These are phyloP conservation scores for Azemiops feae DNA, from an alignment of 2,113 vertebrate genomes.

Conservation along the genomic window DNA sequence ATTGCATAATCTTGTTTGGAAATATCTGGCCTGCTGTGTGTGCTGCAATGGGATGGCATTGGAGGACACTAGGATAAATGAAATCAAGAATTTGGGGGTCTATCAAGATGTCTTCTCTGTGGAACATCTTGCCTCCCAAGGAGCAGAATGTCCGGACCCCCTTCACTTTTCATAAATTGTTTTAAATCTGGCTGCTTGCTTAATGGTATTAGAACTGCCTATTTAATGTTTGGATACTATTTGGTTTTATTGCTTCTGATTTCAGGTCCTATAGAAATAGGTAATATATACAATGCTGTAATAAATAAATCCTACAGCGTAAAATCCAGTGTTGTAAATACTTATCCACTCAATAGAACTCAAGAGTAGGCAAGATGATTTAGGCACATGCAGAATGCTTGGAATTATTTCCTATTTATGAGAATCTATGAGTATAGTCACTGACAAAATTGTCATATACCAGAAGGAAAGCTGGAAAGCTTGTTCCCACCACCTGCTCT, in stretches of 20 bases:
- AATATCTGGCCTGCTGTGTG: neutral
- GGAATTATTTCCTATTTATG: neutral
- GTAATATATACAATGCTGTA: neutral
- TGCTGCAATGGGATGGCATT: no score
- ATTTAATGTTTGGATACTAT: neutral
- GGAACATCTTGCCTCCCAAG: neutral
- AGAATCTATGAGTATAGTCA: neutral
- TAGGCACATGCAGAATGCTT: neutral
- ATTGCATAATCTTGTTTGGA: neutral
- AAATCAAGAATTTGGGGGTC: neutral
- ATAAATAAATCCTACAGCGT: neutral
- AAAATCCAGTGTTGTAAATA: neutral
- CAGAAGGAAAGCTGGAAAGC: neutral
- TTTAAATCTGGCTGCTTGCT: neutral
- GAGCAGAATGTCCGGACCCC: neutral
- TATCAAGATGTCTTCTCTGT: neutral
- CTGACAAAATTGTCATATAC: neutral
- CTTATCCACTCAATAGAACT: neutral
- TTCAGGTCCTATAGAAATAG: neutral
- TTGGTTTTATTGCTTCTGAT: neutral
- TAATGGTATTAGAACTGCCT: neutral
- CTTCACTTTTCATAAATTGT: neutral
- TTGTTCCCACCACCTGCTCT: neutral
- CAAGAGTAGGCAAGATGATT: neutral
- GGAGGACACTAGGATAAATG: neutral